Base-by-base conservation (phyloP, 2,888 invertebrate genomes). In the Euspilapteryx auroguttella region DNA sequence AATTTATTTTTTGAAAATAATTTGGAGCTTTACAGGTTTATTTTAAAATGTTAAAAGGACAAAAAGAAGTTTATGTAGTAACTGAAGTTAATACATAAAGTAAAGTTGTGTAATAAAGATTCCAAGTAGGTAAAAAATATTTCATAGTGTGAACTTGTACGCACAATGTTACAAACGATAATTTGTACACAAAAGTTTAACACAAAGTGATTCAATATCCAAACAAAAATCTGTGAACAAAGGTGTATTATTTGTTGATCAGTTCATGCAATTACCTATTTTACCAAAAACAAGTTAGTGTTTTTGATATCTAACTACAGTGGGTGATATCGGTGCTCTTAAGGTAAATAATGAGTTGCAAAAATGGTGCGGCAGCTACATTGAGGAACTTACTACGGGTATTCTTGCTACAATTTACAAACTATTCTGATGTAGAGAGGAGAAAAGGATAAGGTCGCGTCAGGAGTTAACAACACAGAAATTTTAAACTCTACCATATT, bases 391-490 rank as follows among this genome's bases (percentile, higher is more conserved):
- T 73, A 57, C 49, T 56, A 49, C 44, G 40, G n/a, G n/a, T n/a
- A n/a, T 21, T 27, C 29, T 9, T 25, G 21, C 24, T 32, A 33
- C 27, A 27, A 23, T 11, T 23, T 28, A 29, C 14, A 26, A 13
- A 29, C 42, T 47, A 55, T 49, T 50, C 41, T 25, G 11, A 4
- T 29, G 24, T 11, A 55, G 51, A 57, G 57, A 52, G 62, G 55
- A 62, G 26, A 64, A 58, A 59, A 52, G 71, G 73, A 65, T 55
- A 62, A 58, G 66, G 69, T 64, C 52, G 61, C 73, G 73, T 69
- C 71, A 76, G 75, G 75, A 76, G 75, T 76, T 71, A 75, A 69
- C 76, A 76, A 75, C 65, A 56, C 55, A 28, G 29, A 51, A 44
- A 58, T 50, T 51, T 41, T 51, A 39, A 57, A 66, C 56, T 66